Evolutionary conservation across 1,140 invertebrate species (phyloP), one percentile per base, ranked within the genome.

Genomic region (Diabrotica undecimpunctata): DNA sequence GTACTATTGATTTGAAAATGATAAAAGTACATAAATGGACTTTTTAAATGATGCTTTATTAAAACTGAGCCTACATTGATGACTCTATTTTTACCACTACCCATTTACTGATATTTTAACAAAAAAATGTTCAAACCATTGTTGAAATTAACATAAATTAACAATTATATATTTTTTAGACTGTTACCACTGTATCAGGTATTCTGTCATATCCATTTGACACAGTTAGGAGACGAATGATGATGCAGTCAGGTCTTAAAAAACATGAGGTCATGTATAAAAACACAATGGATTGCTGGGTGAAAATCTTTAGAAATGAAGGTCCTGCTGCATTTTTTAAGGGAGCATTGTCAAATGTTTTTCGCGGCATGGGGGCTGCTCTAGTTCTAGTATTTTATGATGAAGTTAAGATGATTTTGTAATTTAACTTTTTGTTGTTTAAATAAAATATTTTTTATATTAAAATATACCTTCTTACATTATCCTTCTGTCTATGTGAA

Each of bases 171-270:
- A 65, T 61, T 59, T 69, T 74, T 25, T 66, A 79, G 75, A 75
- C 74, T 61, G 78, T 79, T 37, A 78, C 76, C 6, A 74, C 75
- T 61, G 62, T 78, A 60, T 75, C 78, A 25, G 76, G 77, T 69
- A 75, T 94, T 66, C 82, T 93, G 51, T 93, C 91, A 9, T 95
- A 95, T 85, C 93, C 93, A 70, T 91, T 93, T 78, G 93, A 95
- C 79, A 95, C 93, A 55, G 92, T 95, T 61, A 84, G 92, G 81
- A 86, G 92, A 79, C 87, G 93, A 76, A 94, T 95, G 91, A 95
- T 95, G 90, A 92, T 92, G 90, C 89, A 91, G 82, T 89, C 88
- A 74, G 89, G 89, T 25, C 83, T 86, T 66, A 81, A 84, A 41
- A 85, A 86, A 72, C 70, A 71, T 35, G 88, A 92, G 7, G 84